A percentile compares a stretch with the other conserved stretches of the same genome.
phyloP scores from a whole-genome alignment of 2,113 vertebrate genomes.

The Leptocoma aspasia region DNA sequence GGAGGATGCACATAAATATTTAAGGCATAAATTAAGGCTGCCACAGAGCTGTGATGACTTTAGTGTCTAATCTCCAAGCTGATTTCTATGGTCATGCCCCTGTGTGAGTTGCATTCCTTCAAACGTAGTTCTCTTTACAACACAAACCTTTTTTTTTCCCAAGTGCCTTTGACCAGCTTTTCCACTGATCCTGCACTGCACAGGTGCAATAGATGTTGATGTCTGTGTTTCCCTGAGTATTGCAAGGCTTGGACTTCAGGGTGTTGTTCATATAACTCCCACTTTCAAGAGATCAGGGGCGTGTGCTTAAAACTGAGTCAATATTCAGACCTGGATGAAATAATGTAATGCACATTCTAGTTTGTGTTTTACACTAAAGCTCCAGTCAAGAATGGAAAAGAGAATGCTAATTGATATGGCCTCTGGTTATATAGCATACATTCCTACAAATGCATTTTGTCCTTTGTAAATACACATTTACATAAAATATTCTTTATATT shows the following conservation, averaged over 20 bases:
- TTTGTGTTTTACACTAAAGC: neutral
- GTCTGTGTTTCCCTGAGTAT: neutral
- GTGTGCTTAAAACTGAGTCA: neutral
- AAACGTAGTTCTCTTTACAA: neutral
- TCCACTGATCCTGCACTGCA: rapidly evolving
- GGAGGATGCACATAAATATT: neutral
- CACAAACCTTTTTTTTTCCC: rapidly evolving
- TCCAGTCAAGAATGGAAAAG: neutral
- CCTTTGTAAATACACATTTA: constrained; percentile 30
- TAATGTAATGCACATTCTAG: neutral
- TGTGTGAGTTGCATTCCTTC: neutral
- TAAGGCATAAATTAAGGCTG: neutral
- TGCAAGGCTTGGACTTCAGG: neutral
- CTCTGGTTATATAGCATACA: neutral
- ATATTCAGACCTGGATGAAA: neutral
- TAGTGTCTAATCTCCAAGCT: neutral
- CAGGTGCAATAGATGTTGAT: neutral
- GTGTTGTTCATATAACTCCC: neutral
- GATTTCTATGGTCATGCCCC: neutral
- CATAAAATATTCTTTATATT: constrained; percentile 34
- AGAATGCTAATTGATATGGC: neutral
- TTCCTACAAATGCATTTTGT: constrained; percentile 28
- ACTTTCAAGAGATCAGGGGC: neutral
- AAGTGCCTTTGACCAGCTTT: neutral
- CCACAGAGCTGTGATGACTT: neutral